Conservation (phyloP, 2,888 invertebrate genomes). For the Nomada fabriciana region DNA sequence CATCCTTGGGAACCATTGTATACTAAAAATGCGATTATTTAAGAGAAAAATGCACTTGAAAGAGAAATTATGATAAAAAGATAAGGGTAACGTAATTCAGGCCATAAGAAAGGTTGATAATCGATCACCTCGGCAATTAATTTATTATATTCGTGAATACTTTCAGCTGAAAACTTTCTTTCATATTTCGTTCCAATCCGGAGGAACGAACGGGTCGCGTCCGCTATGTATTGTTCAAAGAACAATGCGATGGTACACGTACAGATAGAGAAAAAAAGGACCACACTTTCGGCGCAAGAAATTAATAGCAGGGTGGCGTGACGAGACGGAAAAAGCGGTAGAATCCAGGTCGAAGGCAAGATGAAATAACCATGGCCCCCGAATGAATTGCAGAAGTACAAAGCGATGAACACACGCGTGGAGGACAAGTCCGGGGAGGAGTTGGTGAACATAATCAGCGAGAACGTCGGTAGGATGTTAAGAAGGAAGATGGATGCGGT, state of each 20-base stretch:
- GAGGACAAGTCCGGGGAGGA: conserved; percentile 92
- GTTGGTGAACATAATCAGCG: conserved; percentile 91
- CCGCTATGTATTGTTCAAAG: conserved; percentile 13
- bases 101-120: too few relatives aligned
- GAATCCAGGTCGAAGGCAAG: conserved; percentile 31
- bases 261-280: neutral
- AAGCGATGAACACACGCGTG: conserved; percentile 91
- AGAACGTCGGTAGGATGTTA: conserved; percentile 93
- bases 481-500: conserved; percentile 96
- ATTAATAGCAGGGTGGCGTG: conserved; percentile 43
- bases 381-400: conserved; percentile 88
- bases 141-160: neutral
- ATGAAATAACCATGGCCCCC: conserved; percentile 1
- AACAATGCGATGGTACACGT: conserved; percentile 20
- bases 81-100: too few relatives aligned
- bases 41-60: neutral
- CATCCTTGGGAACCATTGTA: neutral
- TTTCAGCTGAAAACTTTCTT: neutral
- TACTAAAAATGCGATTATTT: neutral
- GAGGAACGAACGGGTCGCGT: neutral
- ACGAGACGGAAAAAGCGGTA: conserved; percentile 11
- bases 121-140: neutral
- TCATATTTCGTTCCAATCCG: neutral
- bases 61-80: too few relatives aligned
- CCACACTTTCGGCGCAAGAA: conserved; percentile 23